phyloP scores from a whole-genome alignment of 35 echinoderm and acorn worm genomes.

The Anneissia japonica region DNA sequence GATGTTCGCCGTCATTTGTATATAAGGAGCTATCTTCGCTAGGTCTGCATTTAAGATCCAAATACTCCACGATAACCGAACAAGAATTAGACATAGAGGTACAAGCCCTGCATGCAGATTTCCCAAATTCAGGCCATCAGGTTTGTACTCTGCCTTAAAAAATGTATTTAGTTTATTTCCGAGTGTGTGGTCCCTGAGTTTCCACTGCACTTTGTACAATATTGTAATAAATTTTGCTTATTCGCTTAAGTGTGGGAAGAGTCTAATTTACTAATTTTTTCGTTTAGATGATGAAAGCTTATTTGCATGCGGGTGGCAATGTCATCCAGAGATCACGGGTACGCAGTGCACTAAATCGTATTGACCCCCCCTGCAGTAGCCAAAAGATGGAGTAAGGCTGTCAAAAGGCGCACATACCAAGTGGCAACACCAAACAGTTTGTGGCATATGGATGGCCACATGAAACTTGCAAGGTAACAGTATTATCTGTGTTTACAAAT shows the following conservation, averaged over 20 bases:
- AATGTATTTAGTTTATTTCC: too few relatives aligned
- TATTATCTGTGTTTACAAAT: too few relatives aligned
- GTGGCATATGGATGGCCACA: conserved; percentile 36
- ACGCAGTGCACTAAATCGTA: background rate
- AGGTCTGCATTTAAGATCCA: conserved; percentile 3
- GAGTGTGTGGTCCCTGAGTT: too few relatives aligned
- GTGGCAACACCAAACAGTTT: conserved; percentile 33
- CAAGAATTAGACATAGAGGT: background rate
- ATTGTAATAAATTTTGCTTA: too few relatives aligned
- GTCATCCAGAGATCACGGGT: background rate
- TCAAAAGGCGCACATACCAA: background rate
- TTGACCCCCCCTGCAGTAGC: conserved; percentile 10
- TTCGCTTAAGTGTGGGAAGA: too few relatives aligned
- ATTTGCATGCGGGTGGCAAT: background rate
- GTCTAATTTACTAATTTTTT: too few relatives aligned
- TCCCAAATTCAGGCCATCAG: conserved; percentile 16
- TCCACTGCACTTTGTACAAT: too few relatives aligned
- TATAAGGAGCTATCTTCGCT: background rate
- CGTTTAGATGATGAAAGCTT: conserved; percentile 19
- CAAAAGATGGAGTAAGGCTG: conserved; percentile 6
- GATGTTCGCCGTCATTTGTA: background rate
- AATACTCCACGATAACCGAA: conserved; percentile 7
- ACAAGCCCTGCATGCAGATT: background rate
- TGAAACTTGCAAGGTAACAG: conserved; percentile 9
- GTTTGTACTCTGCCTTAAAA: conserved; percentile 8